Evolutionary conservation across 2,797 vertebrate genomes (phyloP), one percentile per base, ranked within the genome.

Genomic region (Hyperoplus immaculatus): DNA sequence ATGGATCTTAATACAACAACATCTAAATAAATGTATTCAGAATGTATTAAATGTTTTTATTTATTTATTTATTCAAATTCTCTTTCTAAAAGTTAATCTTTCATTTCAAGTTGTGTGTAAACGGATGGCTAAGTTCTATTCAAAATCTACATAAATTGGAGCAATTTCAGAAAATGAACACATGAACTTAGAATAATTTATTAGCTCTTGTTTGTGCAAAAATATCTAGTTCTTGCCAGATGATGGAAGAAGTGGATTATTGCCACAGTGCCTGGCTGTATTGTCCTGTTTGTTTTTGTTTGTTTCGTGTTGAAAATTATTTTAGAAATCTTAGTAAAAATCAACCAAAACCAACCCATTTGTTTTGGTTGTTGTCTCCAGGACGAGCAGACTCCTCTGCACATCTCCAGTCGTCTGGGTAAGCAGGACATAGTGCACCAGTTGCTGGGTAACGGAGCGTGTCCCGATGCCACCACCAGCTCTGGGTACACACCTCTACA

Each of bases 331-430:
- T 53, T 53, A 3, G 51, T 18, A 3, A 8, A 10, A 10, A 51
- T 7, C 15, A 3, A 29, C 29, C 29, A 29, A 29, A 29, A 29
- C 29, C 29, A 29, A 29, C 29, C 29, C 29, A 29, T 36, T n/a
- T 66, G 12, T 68, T 46, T 29, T 70, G 42, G 46, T 10, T 65
- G 21, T 70, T 12, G 38, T 61, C 0, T 55, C 63, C 88, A 99
- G 98, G 98, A 99, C 54, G 96, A 99, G 89, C 98, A 99, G 93
- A 99, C 98, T 0, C 97, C 98, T 0, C 94, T 99, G 87, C 98
- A 99, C 90, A 99, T 99, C 85, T 96, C 98, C 6, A 97, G 97
- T 60, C 96, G 98, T 4, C 89, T 99, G 47, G 98, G 98, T 4
- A 99, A 99, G 82, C 96, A 96, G 0, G 98, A 99, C 76, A 99